These are phyloP conservation scores for human (Homo sapiens) DNA, from an alignment of 2,113 vertebrate genomes.

Conservation along the genomic window DNA sequence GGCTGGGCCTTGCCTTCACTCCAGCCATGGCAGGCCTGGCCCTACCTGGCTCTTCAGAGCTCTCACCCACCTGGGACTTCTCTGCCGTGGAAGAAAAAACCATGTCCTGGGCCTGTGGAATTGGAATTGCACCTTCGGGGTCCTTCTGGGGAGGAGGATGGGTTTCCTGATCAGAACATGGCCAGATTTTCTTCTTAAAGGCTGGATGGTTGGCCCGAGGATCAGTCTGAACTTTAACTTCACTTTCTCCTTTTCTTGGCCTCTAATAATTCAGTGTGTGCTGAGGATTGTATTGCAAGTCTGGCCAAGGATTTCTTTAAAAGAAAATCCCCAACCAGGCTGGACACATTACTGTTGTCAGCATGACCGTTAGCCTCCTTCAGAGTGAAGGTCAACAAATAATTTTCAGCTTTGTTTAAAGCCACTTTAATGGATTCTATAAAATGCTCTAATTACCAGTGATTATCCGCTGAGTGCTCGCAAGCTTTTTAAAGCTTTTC, in stretches of 20 bases:
- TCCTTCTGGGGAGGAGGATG: rapidly evolving
- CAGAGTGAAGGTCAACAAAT: conserved; percentile 27
- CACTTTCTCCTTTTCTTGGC: not conserved
- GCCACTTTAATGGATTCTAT: conserved; percentile 36
- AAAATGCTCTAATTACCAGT: conserved; percentile 36
- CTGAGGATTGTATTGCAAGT: rapidly evolving
- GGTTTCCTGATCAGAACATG: rapidly evolving
- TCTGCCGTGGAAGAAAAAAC: not conserved
- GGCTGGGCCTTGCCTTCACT: not conserved
- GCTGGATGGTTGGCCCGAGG: rapidly evolving
- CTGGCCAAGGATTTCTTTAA: not conserved
- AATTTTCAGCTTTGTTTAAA: conserved; percentile 58
- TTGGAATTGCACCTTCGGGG: rapidly evolving
- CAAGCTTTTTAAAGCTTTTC: not conserved
- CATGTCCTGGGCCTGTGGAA: too few species aligned
- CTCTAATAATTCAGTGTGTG: not conserved
- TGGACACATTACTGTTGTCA: not conserved
- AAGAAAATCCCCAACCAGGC: not conserved
- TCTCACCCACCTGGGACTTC: not conserved
- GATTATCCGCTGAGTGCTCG: not conserved
- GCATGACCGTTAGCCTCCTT: not conserved
- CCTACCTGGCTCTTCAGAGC: too few species aligned
- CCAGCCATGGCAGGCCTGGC: not conserved
- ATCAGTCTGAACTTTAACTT: not conserved
- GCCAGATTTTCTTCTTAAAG: not conserved